A percentile compares a stretch with the other conserved stretches of the same genome.
phyloP scores from a whole-genome alignment of 2,888 invertebrate genomes.

The Dynastes grantii region DNA sequence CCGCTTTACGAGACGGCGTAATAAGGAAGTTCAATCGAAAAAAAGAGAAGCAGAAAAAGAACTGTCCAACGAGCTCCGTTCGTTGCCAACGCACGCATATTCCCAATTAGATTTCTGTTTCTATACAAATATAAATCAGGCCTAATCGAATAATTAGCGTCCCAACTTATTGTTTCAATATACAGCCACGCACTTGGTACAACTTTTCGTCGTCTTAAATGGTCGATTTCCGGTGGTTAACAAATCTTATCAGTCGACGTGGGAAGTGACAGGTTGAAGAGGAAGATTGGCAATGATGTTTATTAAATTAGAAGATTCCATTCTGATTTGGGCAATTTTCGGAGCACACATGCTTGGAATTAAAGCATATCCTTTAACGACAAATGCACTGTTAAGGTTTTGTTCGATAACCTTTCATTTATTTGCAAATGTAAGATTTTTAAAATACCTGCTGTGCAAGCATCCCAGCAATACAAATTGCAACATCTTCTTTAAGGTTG shows the following conservation, averaged over 20 bases:
- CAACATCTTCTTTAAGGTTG: too few species aligned
- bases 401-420: too few species aligned
- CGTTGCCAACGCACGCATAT: neutral
- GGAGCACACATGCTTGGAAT: too few species aligned
- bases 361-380: too few species aligned
- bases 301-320: too few species aligned
- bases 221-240: constrained; percentile 30
- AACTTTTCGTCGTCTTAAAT: constrained; percentile 29
- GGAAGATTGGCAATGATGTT: too few species aligned
- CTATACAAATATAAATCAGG: constrained; percentile 40
- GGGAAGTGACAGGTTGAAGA: constrained; percentile 25
- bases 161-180: neutral
- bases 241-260: neutral
- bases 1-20: constrained; percentile 15
- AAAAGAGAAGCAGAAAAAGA: neutral
- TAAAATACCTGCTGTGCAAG: too few species aligned
- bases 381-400: too few species aligned
- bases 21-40: constrained; percentile 24
- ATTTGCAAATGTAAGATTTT: too few species aligned
- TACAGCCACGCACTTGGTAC: neutral
- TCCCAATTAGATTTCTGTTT: constrained; percentile 45
- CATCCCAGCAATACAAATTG: too few species aligned
- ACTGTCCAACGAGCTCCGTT: neutral
- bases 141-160: constrained; percentile 42
- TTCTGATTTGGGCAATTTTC: too few species aligned